phyloP scores from a whole-genome alignment of 2,113 vertebrate genomes.

The Nanorana parkeri region DNA sequence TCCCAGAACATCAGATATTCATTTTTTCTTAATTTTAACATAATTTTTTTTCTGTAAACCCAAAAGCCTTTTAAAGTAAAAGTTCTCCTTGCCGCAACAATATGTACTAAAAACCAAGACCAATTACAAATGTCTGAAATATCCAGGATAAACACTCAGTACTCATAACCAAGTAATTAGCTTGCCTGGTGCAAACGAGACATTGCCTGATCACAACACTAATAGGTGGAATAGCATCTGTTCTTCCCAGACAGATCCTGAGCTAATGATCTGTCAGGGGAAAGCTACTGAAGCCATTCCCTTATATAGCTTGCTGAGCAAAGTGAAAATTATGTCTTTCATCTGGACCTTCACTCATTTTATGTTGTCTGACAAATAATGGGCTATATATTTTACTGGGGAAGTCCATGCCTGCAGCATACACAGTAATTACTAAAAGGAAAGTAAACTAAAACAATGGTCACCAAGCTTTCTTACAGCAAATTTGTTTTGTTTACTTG shows the following conservation, averaged over 20 bases:
- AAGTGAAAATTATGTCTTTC: neutral
- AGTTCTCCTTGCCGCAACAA: no score
- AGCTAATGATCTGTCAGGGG: neutral
- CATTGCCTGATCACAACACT: neutral
- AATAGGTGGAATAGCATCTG: conserved; percentile 5
- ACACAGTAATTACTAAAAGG: conserved; percentile 75
- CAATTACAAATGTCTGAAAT: no score
- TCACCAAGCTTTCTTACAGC: no score
- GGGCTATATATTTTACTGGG: neutral
- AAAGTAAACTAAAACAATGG: no score
- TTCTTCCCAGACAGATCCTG: neutral
- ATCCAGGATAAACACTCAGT: neutral
- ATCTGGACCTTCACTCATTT: neutral
- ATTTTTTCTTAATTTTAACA: no score
- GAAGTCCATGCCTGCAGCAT: no score
- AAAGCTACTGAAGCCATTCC: neutral
- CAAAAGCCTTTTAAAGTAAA: no score
- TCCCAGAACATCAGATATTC: no score
- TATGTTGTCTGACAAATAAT: neutral
- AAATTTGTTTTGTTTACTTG: no score
- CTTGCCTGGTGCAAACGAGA: neutral
- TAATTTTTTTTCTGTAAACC: no score
- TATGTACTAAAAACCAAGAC: no score
- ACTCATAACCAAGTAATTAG: conserved; percentile 8
- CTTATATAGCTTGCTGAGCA: neutral